These are phyloP conservation scores for Euglossa dilemma DNA, from an alignment of 1,140 invertebrate species.

Conservation along the genomic window DNA sequence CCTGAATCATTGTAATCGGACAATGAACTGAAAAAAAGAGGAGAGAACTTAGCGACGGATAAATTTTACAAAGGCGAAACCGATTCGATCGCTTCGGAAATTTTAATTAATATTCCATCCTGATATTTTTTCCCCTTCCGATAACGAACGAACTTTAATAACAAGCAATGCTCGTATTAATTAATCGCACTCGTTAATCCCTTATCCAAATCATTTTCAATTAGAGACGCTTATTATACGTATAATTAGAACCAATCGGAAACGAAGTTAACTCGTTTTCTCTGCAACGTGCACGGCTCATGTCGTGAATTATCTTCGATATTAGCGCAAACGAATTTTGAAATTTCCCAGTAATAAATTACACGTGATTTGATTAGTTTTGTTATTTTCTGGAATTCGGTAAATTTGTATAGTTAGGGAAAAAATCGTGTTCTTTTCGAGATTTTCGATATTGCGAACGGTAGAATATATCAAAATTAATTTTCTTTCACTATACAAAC, in stretches of 20 bases:
- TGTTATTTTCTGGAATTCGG: background rate
- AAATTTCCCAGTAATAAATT: background rate
- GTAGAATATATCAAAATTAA: too few relatives aligned
- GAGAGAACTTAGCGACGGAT: background rate
- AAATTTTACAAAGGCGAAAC: background rate
- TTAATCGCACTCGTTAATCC: background rate
- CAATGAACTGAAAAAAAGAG: background rate
- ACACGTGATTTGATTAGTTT: background rate
- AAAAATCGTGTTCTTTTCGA: background rate
- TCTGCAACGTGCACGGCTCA: background rate
- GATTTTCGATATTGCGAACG: too few relatives aligned
- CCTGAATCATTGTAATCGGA: background rate
- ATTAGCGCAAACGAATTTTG: background rate
- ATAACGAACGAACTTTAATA: conserved; percentile 1
- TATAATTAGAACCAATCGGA: background rate
- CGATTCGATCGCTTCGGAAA: background rate
- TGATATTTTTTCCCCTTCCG: too few relatives aligned
- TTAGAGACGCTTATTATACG: background rate
- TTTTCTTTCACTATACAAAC: too few relatives aligned
- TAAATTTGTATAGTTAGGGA: fast-evolving
- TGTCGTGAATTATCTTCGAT: background rate
- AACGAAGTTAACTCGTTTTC: background rate
- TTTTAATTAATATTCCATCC: background rate
- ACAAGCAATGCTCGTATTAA: background rate
- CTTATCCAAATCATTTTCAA: background rate